Evolutionary conservation across 1,140 invertebrate species (phyloP), one percentile per base, ranked within the genome.

Genomic region (Anastrepha obliqua): DNA sequence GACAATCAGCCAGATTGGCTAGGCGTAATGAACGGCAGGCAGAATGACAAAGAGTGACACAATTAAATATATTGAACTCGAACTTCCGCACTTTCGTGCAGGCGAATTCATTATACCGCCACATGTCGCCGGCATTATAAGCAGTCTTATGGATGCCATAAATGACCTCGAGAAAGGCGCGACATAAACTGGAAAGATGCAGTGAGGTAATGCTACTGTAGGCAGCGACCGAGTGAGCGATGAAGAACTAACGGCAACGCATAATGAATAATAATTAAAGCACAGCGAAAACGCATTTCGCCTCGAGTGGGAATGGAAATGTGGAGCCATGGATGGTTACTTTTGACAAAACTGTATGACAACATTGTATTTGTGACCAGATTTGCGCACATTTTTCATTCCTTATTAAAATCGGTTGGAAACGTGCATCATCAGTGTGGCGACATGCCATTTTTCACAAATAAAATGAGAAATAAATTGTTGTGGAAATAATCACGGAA

Each of bases 191-290:
- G 51, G 1, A 55, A 55, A 55, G 6, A 55, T 0, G 51, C 51
- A 55, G 11, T 55, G 11, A 55, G 51, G 6, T 55, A 11, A 55
- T 55, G 51, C 29, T 29, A 55, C 6, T 55, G 51, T 11, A 55
- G 51, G 51, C 6, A 8, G 51, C 11, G 51, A 55, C 6, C 51
- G 11, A 29, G 29, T 29, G 29, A 29, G 11, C 51, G 51, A 55
- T 8, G 51, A 11, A 2, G 51, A 55, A 55, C 6, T 11, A 55
- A 6, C 51, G 11, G 11, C 51, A 6, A 11, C 51, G 51, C 11
- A 55, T 55, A 55, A 81, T 81, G 74, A 81, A 81, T 81, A n/a
- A 15, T 81, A 81, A 81, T 81, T 81, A 81, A 81, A 55, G 51
- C 74, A 81, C 74, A 81, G 47, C 47, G 74, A 81, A 81, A 81